Evolutionary conservation across 2,113 vertebrate genomes (phyloP).

Genomic region (Lepus americanus): DNA sequence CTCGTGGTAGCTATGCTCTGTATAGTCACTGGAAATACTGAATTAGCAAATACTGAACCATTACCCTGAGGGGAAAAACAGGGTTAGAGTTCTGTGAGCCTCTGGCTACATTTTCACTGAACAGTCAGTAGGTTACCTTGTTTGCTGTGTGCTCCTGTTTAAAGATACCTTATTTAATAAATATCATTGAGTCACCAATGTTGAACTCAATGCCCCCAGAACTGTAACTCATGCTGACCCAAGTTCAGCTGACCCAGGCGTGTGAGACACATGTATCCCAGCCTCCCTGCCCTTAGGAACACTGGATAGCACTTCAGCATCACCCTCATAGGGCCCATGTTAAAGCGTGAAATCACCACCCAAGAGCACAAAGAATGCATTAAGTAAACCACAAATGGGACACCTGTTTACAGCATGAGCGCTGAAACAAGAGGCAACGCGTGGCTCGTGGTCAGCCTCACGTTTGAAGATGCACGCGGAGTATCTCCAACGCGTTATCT

Average conservation of each 20-base stretch:
- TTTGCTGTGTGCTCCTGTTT: constrained; percentile 7
- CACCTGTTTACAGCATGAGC: background rate
- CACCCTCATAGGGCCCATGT: background rate
- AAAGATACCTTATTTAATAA: background rate
- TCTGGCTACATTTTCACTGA: background rate
- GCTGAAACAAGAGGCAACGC: background rate
- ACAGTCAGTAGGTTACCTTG: background rate
- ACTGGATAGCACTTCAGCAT: background rate
- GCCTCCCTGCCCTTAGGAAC: background rate
- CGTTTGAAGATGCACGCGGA: background rate
- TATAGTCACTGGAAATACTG: background rate
- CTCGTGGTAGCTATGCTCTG: background rate
- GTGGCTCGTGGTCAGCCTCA: too few species aligned
- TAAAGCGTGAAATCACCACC: background rate
- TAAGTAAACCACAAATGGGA: background rate
- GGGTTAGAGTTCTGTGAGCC: background rate
- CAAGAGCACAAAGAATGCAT: background rate
- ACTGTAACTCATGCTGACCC: background rate
- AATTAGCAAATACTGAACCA: background rate
- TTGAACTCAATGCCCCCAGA: background rate
- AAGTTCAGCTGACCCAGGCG: background rate
- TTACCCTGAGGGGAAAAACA: background rate
- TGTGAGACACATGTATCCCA: background rate
- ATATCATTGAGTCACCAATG: background rate
- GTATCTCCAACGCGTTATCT: background rate